These are phyloP conservation scores for Taxidea taxus DNA, from an alignment of 2,113 vertebrate species.

Conservation along the genomic window DNA sequence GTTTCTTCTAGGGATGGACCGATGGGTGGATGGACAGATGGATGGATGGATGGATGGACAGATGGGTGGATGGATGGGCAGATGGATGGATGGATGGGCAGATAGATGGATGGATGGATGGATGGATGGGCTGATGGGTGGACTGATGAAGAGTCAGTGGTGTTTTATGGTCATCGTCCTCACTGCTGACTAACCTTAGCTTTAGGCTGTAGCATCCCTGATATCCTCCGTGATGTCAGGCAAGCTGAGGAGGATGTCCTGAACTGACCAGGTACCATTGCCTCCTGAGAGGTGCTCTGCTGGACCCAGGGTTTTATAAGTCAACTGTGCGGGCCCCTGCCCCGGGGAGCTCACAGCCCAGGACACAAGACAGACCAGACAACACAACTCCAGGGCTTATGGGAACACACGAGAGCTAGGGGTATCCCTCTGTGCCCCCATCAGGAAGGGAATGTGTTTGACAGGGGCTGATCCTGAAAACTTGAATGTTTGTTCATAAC, in stretches of 20 bases:
- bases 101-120: neutral
- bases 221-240: neutral
- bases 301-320: neutral
- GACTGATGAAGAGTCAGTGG: neutral
- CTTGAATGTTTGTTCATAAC: too few relatives aligned
- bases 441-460: neutral
- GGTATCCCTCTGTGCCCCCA: too few relatives aligned
- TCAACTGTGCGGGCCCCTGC: accelerated
- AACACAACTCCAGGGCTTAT: too few relatives aligned
- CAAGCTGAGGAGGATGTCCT: neutral
- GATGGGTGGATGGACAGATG: too few relatives aligned
- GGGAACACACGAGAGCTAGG: too few relatives aligned
- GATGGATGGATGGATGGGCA: too few relatives aligned
- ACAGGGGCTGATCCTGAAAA: neutral
- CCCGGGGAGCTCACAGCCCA: neutral
- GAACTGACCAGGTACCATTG: neutral
- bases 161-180: neutral
- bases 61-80: too few relatives aligned
- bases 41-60: neutral
- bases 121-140: neutral
- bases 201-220: neutral
- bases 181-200: neutral
- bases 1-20: neutral
- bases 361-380: neutral
- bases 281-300: too few relatives aligned